Percentiles rank a stretch among this genome's conserved stretches.
phyloP scores from a whole-genome alignment of 2,888 invertebrate species.

The Oasisia sp. region DNA sequence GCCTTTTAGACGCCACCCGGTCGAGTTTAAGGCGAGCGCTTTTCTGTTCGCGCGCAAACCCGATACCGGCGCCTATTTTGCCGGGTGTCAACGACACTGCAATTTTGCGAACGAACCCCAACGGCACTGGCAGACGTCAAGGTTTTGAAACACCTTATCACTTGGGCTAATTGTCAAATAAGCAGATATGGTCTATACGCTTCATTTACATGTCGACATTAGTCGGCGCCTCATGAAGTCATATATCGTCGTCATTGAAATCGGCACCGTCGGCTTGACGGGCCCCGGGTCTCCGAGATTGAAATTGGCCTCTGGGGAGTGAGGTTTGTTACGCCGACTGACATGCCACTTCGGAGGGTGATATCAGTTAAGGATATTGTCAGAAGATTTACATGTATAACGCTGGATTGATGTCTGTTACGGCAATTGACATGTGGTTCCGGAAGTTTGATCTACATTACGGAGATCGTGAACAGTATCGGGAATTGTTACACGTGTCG shows the following conservation, averaged over 20 bases:
- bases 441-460: too few relatives aligned
- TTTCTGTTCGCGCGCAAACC: not conserved
- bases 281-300: not conserved
- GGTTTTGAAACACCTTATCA: not conserved
- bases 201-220: not conserved
- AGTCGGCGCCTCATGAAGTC: conserved; percentile 17
- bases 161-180: not conserved
- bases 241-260: not conserved
- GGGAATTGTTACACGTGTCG: too few relatives aligned
- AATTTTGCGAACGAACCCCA: not conserved
- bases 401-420: not conserved
- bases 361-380: not conserved
- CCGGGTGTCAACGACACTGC: not conserved
- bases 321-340: not conserved
- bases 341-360: not conserved
- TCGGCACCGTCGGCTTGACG: not conserved
- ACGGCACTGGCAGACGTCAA: not conserved
- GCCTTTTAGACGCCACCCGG: conserved; percentile 1
- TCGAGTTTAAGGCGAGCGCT: not conserved
- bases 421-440: too few relatives aligned
- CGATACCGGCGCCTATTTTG: not conserved
- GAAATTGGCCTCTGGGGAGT: not conserved
- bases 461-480: too few relatives aligned
- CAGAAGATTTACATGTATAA: not conserved
- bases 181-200: not conserved